Evolutionary conservation across 2,888 invertebrate species (phyloP), one percentile per base, ranked within the genome.

Genomic region (Sinopyrophorus schimmeli): DNA sequence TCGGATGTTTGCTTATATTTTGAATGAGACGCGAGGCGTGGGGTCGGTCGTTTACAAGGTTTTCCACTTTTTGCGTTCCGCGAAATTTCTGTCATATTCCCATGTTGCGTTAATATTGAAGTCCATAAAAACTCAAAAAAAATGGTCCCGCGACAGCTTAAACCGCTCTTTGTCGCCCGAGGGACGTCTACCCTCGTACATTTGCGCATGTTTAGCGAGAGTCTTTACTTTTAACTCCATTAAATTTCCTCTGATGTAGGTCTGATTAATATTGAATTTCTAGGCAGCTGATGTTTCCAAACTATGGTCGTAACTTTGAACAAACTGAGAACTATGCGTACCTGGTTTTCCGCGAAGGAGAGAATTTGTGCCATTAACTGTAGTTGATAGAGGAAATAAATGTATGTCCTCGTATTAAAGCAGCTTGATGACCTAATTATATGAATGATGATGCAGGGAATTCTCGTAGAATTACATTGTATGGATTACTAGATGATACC

Each of bases 261-360:
- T 66, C 61, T 66, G 65, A 67, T 66, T 67, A 66, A 67, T 67
- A 62, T 54, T 53, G 55, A 61, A 51, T 56, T 61, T 61, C 58
- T 58, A 57, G 61, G 62, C 61, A 62, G 55, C 59, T 64, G 64
- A 62, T 63, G 65, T 62, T 52, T 55, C 53, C 54, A 61, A 67
- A 67, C 65, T 66, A 67, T 66, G 67, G 60, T 61, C 61, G 60
- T 66, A 64, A 67, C 31, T 61, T 59, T 54, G 54, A 63, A 60
- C 63, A 60, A 59, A 57, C 58, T 52, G 49, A 56, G 55, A 65
- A 63, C 60, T 63, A 64, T 65, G 64, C 62, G 62, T 63, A 61
- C 58, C 59, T 57, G 56, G 55, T 50, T 47, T 49, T 38, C 57
- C 54, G 47, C 42, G 26, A 40, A 24, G 30, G 10, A 21, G 40